Evolutionary conservation across 2,888 invertebrate species (phyloP).

Genomic region (Melikaiella ostensackeni): DNA sequence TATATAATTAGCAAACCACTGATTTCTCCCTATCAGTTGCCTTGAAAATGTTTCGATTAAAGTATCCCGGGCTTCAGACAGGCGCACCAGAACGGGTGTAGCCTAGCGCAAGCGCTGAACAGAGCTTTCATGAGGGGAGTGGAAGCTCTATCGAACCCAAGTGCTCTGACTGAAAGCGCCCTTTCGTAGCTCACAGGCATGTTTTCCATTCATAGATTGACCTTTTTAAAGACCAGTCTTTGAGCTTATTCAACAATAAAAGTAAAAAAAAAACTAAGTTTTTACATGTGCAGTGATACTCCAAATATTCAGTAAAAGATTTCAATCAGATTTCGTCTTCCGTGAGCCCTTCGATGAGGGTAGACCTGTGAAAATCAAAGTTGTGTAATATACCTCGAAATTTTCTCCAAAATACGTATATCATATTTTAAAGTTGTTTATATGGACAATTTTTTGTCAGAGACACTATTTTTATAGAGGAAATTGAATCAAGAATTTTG

Average conservation of each 20-base stretch:
- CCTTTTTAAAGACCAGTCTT: slow-evolving; percentile 41
- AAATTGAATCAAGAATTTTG: background rate
- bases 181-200: slow-evolving; percentile 44
- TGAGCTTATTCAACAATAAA: slow-evolving; percentile 19
- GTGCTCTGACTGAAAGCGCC: slow-evolving; percentile 49
- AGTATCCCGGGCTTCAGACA: slow-evolving; percentile 52
- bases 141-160: slow-evolving; percentile 54
- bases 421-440: background rate
- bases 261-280: background rate
- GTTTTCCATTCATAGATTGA: slow-evolving; percentile 61
- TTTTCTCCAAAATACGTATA: background rate
- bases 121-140: slow-evolving; percentile 49
- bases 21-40: slow-evolving; percentile 25
- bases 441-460: background rate
- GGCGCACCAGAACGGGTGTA: slow-evolving; percentile 47
- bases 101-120: slow-evolving; percentile 51
- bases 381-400: background rate
- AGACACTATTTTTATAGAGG: slow-evolving; percentile 13
- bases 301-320: background rate
- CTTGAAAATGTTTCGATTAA: slow-evolving; percentile 51
- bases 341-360: background rate
- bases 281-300: background rate
- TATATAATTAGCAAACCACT: slow-evolving; percentile 11
- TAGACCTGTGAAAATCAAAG: background rate
- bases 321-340: background rate